A percentile compares a stretch with the other conserved stretches of the same genome.
Conservation (phyloP, 2,888 invertebrate genomes). For the Lithophane ornitopus region DNA sequence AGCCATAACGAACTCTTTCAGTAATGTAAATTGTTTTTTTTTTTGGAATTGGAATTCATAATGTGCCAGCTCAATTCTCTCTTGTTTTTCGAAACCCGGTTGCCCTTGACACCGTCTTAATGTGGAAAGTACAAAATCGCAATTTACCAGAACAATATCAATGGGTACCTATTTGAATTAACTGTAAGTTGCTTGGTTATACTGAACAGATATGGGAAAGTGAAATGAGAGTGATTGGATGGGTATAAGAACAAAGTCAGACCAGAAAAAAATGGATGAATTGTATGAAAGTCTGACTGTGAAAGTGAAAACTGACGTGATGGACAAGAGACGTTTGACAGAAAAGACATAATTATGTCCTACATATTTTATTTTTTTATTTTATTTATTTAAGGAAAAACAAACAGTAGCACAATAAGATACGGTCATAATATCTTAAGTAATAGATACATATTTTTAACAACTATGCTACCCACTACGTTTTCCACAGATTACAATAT, state of each 20-base stretch:
- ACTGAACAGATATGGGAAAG: not conserved
- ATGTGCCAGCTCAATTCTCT: not conserved
- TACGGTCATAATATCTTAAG: too few species aligned
- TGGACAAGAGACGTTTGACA: not conserved
- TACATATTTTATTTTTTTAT: too few species aligned
- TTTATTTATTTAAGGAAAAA: too few species aligned
- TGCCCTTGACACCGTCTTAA: constrained; percentile 3
- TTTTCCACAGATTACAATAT: too few species aligned
- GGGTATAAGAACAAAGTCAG: not conserved
- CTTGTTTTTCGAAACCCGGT: constrained; percentile 26
- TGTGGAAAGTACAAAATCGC: not conserved
- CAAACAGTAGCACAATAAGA: too few species aligned
- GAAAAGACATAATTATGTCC: not conserved
- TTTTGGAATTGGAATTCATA: constrained; percentile 12
- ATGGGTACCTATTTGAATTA: constrained; percentile 5
- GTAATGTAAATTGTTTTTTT: constrained; percentile 18
- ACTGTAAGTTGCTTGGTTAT: not conserved
- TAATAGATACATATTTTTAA: too few species aligned
- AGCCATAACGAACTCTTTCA: constrained; percentile 5
- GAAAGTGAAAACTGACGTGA: not conserved
- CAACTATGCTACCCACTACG: too few species aligned
- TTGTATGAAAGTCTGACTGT: not conserved
- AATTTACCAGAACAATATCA: constrained; percentile 5
- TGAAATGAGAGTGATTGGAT: not conserved
- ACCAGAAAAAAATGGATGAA: not conserved